Conservation (phyloP, 2,888 invertebrate genomes). For the Himalopsyche anomala region DNA sequence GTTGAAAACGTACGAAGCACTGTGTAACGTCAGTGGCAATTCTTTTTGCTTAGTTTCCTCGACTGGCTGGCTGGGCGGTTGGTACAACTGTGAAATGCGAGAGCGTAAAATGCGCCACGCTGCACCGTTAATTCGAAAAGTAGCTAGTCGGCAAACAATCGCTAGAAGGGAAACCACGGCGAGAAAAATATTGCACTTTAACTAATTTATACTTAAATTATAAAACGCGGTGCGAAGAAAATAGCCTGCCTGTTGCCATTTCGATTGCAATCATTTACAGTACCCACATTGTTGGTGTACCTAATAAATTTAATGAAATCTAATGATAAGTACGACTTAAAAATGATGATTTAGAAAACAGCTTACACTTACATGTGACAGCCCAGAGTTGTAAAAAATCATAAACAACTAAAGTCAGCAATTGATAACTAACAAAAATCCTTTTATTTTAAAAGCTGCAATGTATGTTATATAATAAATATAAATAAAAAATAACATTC, state of each 20-base stretch:
- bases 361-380: too few relatives aligned
- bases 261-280: too few relatives aligned
- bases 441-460: too few relatives aligned
- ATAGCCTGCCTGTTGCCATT: neutral
- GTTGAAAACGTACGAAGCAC: conserved; percentile 6
- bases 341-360: too few relatives aligned
- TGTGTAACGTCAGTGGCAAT: conserved; percentile 10
- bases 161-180: neutral
- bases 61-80: neutral
- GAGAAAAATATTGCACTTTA: conserved; percentile 52
- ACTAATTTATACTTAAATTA: conserved; percentile 48
- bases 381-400: too few relatives aligned
- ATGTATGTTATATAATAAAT: too few relatives aligned
- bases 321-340: too few relatives aligned
- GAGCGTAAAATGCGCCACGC: conserved; percentile 22
- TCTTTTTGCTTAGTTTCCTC: conserved; percentile 32
- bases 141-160: conserved; percentile 28
- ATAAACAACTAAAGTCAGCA: too few relatives aligned
- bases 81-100: conserved; percentile 21
- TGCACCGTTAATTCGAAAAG: conserved; percentile 41
- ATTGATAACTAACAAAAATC: too few relatives aligned
- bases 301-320: too few relatives aligned
- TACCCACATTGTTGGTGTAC: too few relatives aligned
- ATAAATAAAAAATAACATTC: too few relatives aligned
- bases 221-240: neutral